Base-by-base conservation (phyloP, 2,888 invertebrate species). In the Torymus auratus region DNA sequence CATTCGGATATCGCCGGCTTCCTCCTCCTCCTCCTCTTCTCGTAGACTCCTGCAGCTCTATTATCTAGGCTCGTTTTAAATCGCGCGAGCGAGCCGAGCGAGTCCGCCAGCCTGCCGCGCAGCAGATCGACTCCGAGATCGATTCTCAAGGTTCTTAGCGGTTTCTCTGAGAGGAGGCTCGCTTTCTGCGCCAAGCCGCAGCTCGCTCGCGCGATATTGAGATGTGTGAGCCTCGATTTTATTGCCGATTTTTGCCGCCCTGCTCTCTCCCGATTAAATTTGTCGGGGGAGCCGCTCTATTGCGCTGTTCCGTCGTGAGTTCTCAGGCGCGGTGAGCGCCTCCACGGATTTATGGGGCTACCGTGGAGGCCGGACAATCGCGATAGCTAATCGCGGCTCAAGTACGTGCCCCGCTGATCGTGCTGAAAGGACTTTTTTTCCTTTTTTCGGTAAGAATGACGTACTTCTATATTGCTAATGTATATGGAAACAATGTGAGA, bases 91-190 rank as follows among this genome's bases (percentile, higher is more conserved):
- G 78, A 62, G 61, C 52, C 77, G 28, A 64, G 67, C 52, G 61
- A 76, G 68, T 28, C 28, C 13, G 68, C 80, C 78, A 83, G 55
- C 52, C 23, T 15, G 69, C 17, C 52, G 7, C 52, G 7, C 17
- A 28, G 28, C 55, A 70, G 80, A 80, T 80, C 70, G 65, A 70
- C 74, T 75, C 20, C 41, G 52, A 75, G 75, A 74, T 74, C 74
- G 80, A 74, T 80, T 74, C 74, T 80, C 74, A 80, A 80, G 79
- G 78, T 62, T 75, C 80, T 75, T 75, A 80, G 74, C 80, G 74
- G 75, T 76, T 81, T 76, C 72, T 72, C 78, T 65, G 28, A 28
- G 28, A 28, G 28, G 28, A 28, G 28, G 28, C 28, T 28, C 28
- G n/a, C n/a, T 28, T 28, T 60, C 23, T 58, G 64, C n/a, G 2